phyloP scores from a whole-genome alignment of 2,888 invertebrate species.

The Blomia tropicalis region DNA sequence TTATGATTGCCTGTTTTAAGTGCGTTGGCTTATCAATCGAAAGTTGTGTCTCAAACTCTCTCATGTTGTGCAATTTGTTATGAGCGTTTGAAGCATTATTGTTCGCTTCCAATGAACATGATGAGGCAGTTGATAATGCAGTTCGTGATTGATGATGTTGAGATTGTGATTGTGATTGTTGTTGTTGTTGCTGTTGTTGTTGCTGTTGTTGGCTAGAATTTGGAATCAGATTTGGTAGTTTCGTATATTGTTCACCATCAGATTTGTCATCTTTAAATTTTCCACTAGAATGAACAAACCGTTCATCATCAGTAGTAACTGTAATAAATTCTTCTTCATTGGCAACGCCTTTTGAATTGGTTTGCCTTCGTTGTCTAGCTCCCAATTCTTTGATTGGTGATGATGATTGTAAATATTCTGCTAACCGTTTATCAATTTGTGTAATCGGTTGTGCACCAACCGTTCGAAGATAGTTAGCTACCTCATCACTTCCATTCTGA shows the following conservation, averaged over 20 bases:
- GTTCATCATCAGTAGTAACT: not conserved
- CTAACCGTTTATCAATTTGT: constrained; percentile 10
- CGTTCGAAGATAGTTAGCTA: constrained; percentile 77
- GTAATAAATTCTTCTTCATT: not conserved
- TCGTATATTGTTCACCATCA: constrained; percentile 3
- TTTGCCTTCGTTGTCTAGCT: not conserved
- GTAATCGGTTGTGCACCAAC: constrained; percentile 70
- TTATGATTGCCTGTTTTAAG: constrained; percentile 25
- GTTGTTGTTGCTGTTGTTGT: not conserved
- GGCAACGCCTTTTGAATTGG: not conserved
- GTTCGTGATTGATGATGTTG: not conserved
- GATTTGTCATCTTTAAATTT: not conserved
- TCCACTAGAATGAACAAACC: no score
- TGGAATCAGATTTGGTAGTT: constrained; percentile 20
- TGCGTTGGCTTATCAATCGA: constrained; percentile 11
- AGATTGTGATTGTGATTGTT: not conserved
- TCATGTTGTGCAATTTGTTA: not conserved
- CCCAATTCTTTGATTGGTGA: constrained; percentile 1
- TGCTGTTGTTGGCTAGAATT: not conserved
- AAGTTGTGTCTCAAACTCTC: constrained; percentile 18
- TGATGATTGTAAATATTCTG: not conserved
- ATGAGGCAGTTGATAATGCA: not conserved
- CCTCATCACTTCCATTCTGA: constrained; percentile 65
- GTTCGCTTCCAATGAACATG: not conserved
- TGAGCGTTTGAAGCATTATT: not conserved